Base-by-base conservation (phyloP, 2,888 invertebrate species). In the Thera britannica region DNA sequence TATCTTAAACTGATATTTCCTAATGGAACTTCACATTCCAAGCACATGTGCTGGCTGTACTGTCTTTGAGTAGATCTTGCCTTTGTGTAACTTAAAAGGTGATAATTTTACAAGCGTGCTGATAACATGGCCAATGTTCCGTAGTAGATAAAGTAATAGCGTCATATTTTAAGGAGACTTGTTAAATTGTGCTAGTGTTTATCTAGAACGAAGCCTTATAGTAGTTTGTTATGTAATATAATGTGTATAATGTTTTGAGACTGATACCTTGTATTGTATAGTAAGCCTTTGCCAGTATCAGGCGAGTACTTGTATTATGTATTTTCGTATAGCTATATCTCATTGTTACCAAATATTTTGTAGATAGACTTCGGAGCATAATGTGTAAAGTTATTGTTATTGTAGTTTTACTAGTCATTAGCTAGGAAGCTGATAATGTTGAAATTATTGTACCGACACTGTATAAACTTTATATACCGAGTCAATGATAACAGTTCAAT, bases 281-380 rank as follows among this genome's bases (percentile, higher is more conserved):
- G 79, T 81, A 76, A 81, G 82, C 81, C 79, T 83, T 67, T 83
- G 90, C 90, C 90, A 91, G 91, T 91, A 92, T 89, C 85, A 85
- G 81, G 79, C 82, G 78, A 86, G 80, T 82, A 76, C 76, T 81
- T 84, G 82, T 83, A 83, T 84, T 83, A 87, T 71, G 86, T 92
- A 92, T 92, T 91, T 92, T 92, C 88, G 84, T 91, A 92, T 89
- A 86, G 55, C 36, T 90, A 89, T 84, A 88, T 93, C 91, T 91
- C 93, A 91, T 85, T 92, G 93, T 93, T 93, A 93, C 93, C 93
- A 93, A 93, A 93, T 93, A 90, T 91, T 87, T 90, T 90, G 90
- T 93, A 90, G 83, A 90, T 88, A 90, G 79, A 80, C 79, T 83
- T 84, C 85, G 80, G 78, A 80, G 84, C 81, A 72, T 73, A 81